Evolutionary conservation across 1,140 invertebrate genomes (phyloP).

Genomic region (Metaphire vulgaris): DNA sequence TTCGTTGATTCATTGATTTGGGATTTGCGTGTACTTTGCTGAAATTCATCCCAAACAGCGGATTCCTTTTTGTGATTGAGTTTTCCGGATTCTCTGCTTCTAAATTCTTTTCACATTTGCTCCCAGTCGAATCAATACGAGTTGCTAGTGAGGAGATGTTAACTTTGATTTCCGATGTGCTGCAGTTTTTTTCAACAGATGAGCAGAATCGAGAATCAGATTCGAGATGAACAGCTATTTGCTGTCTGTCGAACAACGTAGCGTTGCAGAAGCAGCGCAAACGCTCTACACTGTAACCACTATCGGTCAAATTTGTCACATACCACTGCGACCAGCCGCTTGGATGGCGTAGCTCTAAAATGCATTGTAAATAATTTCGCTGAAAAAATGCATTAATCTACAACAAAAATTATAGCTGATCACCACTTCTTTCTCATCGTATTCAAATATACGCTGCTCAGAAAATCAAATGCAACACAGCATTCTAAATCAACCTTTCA

Average conservation of each 20-base stretch:
- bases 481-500: too few relatives aligned
- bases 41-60: too few relatives aligned
- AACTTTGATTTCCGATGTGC: not conserved
- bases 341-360: not conserved
- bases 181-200: not conserved
- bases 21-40: not conserved
- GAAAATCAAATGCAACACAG: too few relatives aligned
- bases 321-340: not conserved
- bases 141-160: too few relatives aligned
- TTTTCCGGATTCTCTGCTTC: not conserved
- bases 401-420: too few relatives aligned
- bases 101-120: not conserved
- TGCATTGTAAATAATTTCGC: too few relatives aligned
- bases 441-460: too few relatives aligned
- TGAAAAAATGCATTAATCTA: too few relatives aligned
- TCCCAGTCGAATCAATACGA: too few relatives aligned
- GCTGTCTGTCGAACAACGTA: not conserved
- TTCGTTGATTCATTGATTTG: not conserved
- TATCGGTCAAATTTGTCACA: not conserved
- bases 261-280: not conserved
- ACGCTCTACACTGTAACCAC: not conserved
- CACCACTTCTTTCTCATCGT: too few relatives aligned
- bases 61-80: not conserved
- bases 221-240: not conserved
- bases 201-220: not conserved